A percentile compares a stretch with the other conserved stretches of the same genome.
These are phyloP conservation scores for Saccostrea echinata DNA, from an alignment of 1,140 invertebrate species.

Conservation along the genomic window DNA sequence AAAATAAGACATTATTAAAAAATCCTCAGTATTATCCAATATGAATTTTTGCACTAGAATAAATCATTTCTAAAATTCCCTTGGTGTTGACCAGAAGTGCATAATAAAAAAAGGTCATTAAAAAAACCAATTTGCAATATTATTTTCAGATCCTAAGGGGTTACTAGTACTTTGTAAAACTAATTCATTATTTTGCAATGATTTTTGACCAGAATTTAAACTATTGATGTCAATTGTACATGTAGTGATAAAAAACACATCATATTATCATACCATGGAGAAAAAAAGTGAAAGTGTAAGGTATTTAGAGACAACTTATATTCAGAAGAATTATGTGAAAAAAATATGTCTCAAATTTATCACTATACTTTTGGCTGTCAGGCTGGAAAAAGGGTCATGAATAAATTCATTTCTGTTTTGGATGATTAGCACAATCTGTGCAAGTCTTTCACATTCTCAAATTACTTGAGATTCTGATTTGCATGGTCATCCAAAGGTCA, in stretches of 20 bases:
- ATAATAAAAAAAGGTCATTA: background rate
- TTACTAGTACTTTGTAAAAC: background rate
- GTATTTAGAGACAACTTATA: too few species aligned
- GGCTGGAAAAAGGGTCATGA: background rate
- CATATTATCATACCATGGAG: too few species aligned
- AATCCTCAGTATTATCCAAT: background rate
- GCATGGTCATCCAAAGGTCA: background rate
- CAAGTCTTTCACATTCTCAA: background rate
- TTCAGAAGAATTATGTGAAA: background rate
- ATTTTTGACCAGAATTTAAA: background rate
- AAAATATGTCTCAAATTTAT: background rate
- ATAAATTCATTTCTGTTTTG: slow-evolving; percentile 3
- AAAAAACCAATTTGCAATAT: background rate
- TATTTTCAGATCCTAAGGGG: background rate
- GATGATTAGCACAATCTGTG: background rate
- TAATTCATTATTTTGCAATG: background rate
- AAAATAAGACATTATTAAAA: too few species aligned
- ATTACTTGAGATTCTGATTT: background rate
- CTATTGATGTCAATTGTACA: background rate
- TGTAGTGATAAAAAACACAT: too few species aligned
- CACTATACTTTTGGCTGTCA: background rate
- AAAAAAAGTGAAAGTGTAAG: too few species aligned
- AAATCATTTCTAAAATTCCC: background rate
- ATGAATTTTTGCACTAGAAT: background rate
- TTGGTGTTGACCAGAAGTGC: too few species aligned